Conservation (phyloP, 1,140 invertebrate genomes). For the Trichonephila inaurata region DNA sequence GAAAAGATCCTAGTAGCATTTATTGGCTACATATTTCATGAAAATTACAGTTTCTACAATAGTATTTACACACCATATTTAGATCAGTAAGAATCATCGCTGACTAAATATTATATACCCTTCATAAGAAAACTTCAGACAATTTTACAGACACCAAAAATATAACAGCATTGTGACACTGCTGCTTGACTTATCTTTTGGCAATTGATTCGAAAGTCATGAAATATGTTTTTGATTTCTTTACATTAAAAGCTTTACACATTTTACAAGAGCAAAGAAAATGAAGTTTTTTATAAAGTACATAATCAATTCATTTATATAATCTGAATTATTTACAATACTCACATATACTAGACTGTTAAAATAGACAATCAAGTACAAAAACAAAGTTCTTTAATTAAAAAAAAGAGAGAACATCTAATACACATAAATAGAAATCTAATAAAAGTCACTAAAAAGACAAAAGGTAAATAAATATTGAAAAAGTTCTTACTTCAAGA, state of each 20-base stretch:
- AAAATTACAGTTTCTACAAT: constrained; percentile 72
- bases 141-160: constrained; percentile 59
- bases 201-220: constrained; percentile 17
- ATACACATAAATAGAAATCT: too few species aligned
- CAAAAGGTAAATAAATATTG: too few species aligned
- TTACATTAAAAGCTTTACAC: constrained; percentile 36
- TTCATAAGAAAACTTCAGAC: constrained; percentile 48
- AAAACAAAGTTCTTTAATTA: background rate
- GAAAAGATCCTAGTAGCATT: constrained; percentile 68
- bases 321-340: background rate
- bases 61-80: constrained; percentile 63
- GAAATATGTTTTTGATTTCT: constrained; percentile 21
- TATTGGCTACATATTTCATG: constrained; percentile 69
- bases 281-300: background rate
- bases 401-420: too few species aligned
- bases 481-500: too few species aligned
- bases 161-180: constrained; percentile 49
- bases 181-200: constrained; percentile 38
- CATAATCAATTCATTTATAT: background rate
- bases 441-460: too few species aligned
- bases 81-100: constrained; percentile 45
- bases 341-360: background rate
- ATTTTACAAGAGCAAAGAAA: constrained; percentile 17
- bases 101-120: constrained; percentile 49
- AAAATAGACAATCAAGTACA: background rate